Conservation (phyloP, 2,888 invertebrate genomes). For the Lordiphosa fenestrarum region DNA sequence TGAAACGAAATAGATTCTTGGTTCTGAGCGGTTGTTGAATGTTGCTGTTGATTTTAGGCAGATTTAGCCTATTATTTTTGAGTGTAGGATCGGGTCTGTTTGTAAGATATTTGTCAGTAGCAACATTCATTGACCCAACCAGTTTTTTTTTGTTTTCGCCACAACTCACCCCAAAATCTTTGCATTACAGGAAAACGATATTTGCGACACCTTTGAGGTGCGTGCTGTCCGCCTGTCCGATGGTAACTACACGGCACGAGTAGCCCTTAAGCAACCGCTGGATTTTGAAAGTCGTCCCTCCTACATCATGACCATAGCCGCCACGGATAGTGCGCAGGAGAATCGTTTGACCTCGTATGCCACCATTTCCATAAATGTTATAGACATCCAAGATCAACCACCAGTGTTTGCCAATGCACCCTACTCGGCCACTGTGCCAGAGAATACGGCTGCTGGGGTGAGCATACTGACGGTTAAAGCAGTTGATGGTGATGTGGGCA, state of each 20-base stretch:
- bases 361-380: conserved; percentile 87
- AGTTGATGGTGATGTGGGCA: conserved; percentile 90
- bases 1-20: conserved; percentile 43
- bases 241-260: conserved; percentile 86
- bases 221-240: conserved; percentile 84
- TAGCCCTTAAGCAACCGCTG: conserved; percentile 85
- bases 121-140: too few species aligned
- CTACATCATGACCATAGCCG: conserved; percentile 86
- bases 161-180: too few species aligned
- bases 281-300: conserved; percentile 90
- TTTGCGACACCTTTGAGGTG: conserved; percentile 86
- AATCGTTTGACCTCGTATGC: conserved; percentile 85
- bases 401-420: conserved; percentile 91
- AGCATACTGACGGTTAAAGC: conserved; percentile 87
- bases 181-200: conserved; percentile 82
- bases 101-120: too few species aligned
- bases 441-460: conserved; percentile 86
- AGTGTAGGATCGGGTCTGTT: too few species aligned
- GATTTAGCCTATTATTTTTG: too few species aligned
- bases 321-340: conserved; percentile 84
- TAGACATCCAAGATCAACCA: conserved; percentile 91
- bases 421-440: conserved; percentile 88
- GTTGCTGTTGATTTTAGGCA: too few species aligned
- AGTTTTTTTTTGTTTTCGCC: too few species aligned
- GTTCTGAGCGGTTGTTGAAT: neutral